Base-by-base conservation (phyloP, 2,797 vertebrate species). In the Sus cebifrons region DNA sequence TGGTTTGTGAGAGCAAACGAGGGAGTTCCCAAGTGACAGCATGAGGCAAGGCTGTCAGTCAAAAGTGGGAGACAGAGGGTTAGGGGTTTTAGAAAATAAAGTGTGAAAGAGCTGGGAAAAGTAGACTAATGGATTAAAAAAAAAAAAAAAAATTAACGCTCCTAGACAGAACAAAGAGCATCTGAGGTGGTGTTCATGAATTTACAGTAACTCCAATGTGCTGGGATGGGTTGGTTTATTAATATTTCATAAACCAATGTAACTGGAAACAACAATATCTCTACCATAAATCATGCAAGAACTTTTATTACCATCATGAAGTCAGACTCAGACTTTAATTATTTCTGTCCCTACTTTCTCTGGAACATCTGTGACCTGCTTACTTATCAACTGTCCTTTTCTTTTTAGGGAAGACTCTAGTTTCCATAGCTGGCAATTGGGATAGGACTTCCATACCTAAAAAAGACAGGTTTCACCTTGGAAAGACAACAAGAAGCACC, bases 311-410 rank as follows among this genome's bases (percentile, higher is more conserved):
- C 15, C 5, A 36, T 60, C 3, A 27, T 11, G 21, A 0, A 92
- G 60, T 95, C 74, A 96, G 71, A 84, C 44, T 60, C 78, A 84
- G 32, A 54, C 75, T 58, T 70, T 62, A 75, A 89, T 25, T 71
- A 65, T 36, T 85, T 81, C 68, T 75, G 68, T 15, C 29, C 29
- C 9, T 52, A 9, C 20, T 81, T 60, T 56, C 70, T 44, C 58
- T 25, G 16, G 44, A 95, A 90, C 85, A 96, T 65, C 92, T 93
- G 87, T 13, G 64, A 67, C 44, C 49, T 68, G 74, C 67, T 84
- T 64, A 79, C 52, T 65, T 44, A 75, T 74, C 65, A 73, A 54
- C 1, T 82, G 21, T 25, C 49, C 32, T 27, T 78, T 29, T 20
- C n/a, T 60, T 93, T 60, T 60, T 44, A 85, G 32, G 21, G 12